A percentile compares a stretch with the other conserved stretches of the same genome.
Evolutionary conservation across 2,113 vertebrate genomes (phyloP).

Genomic region (Bothrops jararaca): DNA sequence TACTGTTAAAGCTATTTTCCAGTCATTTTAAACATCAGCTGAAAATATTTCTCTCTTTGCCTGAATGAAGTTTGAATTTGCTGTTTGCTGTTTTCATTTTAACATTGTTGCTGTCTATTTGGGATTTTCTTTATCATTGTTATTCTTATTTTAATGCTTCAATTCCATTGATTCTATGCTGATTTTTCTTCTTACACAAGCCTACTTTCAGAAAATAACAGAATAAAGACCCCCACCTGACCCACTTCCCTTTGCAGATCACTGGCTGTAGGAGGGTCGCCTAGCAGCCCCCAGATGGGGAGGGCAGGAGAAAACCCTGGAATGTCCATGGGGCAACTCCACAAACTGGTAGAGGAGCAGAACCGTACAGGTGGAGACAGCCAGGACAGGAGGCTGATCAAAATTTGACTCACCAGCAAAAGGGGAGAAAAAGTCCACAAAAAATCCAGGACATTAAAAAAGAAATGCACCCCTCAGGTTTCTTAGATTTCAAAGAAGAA

Average conservation of each 20-base stretch:
- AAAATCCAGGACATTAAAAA: not conserved
- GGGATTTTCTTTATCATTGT: not conserved
- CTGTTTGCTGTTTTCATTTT: not conserved
- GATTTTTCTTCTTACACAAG: not conserved
- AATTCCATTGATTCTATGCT: not conserved
- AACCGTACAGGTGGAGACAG: not conserved
- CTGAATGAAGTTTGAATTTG: not conserved
- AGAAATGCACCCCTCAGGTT: not conserved
- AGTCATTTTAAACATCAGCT: not conserved
- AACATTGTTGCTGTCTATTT: not conserved
- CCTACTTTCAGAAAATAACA: not conserved
- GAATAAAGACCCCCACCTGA: not conserved
- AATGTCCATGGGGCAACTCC: not conserved
- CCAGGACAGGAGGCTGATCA: not conserved
- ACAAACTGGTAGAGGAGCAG: no score
- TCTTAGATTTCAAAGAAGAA: not conserved
- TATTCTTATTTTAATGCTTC: not conserved
- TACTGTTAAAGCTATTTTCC: not conserved
- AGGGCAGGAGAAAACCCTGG: not conserved
- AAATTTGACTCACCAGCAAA: not conserved
- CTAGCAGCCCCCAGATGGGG: not conserved
- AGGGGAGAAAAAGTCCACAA: not conserved
- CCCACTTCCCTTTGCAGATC: not conserved
- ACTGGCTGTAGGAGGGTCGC: not conserved
- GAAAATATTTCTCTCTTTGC: not conserved